These are phyloP conservation scores for Oncorhynchus clarkii DNA, from an alignment of 2,113 vertebrate species.

Conservation along the genomic window DNA sequence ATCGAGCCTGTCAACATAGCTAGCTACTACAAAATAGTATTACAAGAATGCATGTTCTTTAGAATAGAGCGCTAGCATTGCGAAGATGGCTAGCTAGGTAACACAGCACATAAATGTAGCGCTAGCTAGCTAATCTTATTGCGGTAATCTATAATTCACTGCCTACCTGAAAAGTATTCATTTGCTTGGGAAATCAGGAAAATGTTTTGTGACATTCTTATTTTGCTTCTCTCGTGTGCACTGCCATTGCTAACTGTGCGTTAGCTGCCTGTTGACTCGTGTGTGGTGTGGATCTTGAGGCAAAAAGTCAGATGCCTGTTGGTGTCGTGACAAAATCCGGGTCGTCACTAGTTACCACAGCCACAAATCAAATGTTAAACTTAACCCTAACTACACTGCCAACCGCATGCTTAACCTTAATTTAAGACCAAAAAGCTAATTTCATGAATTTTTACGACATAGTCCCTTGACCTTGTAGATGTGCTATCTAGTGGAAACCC, in stretches of 20 bases:
- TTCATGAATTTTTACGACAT: too few species aligned
- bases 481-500: too few species aligned
- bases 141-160: neutral
- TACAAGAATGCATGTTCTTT: neutral
- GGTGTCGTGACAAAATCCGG: neutral
- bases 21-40: too few species aligned
- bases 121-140: neutral
- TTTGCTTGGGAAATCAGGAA: slow-evolving; percentile 61
- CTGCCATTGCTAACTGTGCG: slow-evolving; percentile 33
- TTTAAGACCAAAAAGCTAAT: too few species aligned
- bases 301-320: neutral
- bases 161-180: slow-evolving; percentile 62
- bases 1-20: neutral
- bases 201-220: slow-evolving; percentile 40
- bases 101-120: neutral
- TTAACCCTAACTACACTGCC: too few species aligned
- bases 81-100: neutral
- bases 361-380: too few species aligned
- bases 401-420: too few species aligned
- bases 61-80: neutral
- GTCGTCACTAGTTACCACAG: too few species aligned
- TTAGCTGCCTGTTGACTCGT: neutral
- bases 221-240: slow-evolving; percentile 17
- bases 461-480: too few species aligned
- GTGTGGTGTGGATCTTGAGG: neutral